Base-by-base conservation (phyloP, 2,113 vertebrate species). In the Planiliza haematocheilus region DNA sequence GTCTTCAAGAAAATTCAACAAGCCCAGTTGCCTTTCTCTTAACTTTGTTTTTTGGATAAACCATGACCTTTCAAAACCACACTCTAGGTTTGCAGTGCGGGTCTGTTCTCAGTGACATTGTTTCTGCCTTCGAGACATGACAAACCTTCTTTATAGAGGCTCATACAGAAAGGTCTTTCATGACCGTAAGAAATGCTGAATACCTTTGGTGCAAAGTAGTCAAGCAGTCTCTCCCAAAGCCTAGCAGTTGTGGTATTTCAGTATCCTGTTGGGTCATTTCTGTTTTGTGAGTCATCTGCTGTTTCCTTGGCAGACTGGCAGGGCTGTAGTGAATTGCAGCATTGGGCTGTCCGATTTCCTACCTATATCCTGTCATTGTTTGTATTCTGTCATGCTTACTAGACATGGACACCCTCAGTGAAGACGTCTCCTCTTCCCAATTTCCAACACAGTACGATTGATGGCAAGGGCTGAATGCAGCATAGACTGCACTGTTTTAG, bases 191-290 rank as follows among this genome's bases (percentile, higher is more conserved):
- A 50, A 72, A 79, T 66, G 18, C 12, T 14, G 14, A 70, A 62
- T 65, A 30, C 18, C 46, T 80, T 51, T 56, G 13, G 14, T 36
- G 43, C 59, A 36, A 67, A 52, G 17, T 43, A 48, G 39, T 81
- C 36, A 69, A 65, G 43, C 13, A 41, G 70, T 68, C 0, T 48
- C 34, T 46, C 37, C 7, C 7, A 14, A 42, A 56, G 34, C 21
- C 17, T n/a, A 55, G 59, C 13, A 8, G 41, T 77, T 77, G 66
- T 61, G 42, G 48, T 82, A 56, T 70, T 65, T 77, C 53, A 73
- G 70, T 87, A 86, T 90, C 73, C 81, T 84, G 74, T 89, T 70
- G 82, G 84, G 84, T 83, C 46, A 85, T 74, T 84, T 62, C 20
- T 81, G 62, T 55, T 72, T 77, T 70, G 24, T 86, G 79, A 87